Conservation (phyloP, 2,113 vertebrate genomes). For the Chionis minor region DNA sequence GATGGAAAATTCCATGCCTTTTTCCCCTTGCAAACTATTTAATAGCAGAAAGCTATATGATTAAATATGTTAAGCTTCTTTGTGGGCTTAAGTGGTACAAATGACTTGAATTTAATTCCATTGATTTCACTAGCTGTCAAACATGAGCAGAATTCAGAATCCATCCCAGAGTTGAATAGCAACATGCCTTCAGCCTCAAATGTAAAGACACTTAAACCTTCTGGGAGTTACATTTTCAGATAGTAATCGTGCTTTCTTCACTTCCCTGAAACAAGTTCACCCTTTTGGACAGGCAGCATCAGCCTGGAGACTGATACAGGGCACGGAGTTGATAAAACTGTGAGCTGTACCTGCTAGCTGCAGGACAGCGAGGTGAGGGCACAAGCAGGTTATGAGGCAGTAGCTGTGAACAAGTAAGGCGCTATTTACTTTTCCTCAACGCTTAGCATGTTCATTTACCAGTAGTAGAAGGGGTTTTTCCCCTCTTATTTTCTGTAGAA, state of each 20-base stretch:
- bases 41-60: not conserved
- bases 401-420: not conserved
- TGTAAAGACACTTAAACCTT: not conserved
- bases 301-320: not conserved
- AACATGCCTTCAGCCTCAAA: not conserved
- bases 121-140: not conserved
- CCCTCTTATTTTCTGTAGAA: not conserved
- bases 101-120: not conserved
- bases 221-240: rapidly evolving
- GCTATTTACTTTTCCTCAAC: not conserved
- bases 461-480: not conserved
- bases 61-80: constrained; percentile 32
- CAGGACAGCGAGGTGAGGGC: not conserved
- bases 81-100: not conserved
- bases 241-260: rapidly evolving
- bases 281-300: not conserved
- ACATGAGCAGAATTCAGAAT: not conserved
- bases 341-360: too few species aligned
- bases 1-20: constrained; percentile 10
- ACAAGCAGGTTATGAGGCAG: not conserved
- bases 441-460: rapidly evolving
- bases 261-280: not conserved
- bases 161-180: not conserved
- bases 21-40: not conserved
- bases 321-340: not conserved